Base-by-base conservation (phyloP, 2,113 vertebrate species). In the Hyaena hyaena region DNA sequence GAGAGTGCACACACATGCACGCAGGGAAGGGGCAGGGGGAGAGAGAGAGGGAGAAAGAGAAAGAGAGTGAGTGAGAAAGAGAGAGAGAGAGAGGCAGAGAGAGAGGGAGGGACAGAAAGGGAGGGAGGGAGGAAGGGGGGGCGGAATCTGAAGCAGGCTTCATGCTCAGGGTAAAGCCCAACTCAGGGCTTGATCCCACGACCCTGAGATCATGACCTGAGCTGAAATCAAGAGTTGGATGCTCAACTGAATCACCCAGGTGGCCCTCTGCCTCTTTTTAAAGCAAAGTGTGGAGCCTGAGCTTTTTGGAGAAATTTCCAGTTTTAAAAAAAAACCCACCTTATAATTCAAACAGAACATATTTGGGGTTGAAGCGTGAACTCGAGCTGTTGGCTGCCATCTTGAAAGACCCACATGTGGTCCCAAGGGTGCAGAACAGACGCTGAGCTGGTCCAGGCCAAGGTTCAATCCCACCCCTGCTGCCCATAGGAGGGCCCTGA, bases 91-190 rank as follows among this genome's bases (percentile, higher is more conserved):
- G 45, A 48, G 45, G 9, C 45, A 48, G 45, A 48, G 45, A 1
- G 15, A 16, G 15, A 53, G 4, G 15, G 1, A 53, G 2, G 14
- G 4, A 16, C 0, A 50, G 50, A 50, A 16, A 53, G 2, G 14
- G 4, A 16, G 2, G 12, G 50, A 50, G 53, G 5, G 53, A 21
- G 19, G 2, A 7, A 58, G 6, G 19, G 5, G 5, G 17, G 19
- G 55, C 5, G 6, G 7, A 58, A 58, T 58, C 55, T 58, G 55
- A 58, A 61, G 58, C 58, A 61, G 21, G 58, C 21, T 61, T 16
- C 58, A 61, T 23, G 21, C 58, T 61, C 58, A 61, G 58, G 58
- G 58, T 8, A 61, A 61, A 61, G 26, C 74, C 74, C 43, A 77
- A 77, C 73, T 45, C 23, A 17, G 74, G 7, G 26, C 74, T 77